phyloP scores from a whole-genome alignment of 2,888 invertebrate species.

The Agonopterix subpropinquella region DNA sequence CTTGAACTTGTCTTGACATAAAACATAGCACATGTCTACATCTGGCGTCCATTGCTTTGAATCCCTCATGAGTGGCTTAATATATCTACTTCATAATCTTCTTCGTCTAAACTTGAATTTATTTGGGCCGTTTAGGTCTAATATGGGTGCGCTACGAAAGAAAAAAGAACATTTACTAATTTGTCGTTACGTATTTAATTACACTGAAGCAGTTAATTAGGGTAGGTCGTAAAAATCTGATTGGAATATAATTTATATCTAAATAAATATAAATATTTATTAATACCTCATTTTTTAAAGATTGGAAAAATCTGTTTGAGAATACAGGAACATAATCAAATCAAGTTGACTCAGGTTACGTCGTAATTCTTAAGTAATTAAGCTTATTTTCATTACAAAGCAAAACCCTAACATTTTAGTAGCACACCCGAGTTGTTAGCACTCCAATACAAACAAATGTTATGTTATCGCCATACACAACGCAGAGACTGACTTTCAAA shows the following conservation, averaged over 20 bases:
- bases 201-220: no score
- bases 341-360: no score
- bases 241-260: no score
- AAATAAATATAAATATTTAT: no score
- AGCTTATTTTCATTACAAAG: not conserved
- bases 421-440: constrained; percentile 54
- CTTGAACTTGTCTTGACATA: constrained; percentile 37
- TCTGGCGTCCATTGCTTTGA: constrained; percentile 31
- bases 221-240: no score
- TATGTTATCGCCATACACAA: no score
- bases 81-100: constrained; percentile 23
- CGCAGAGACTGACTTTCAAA: constrained; percentile 6
- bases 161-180: constrained; percentile 33
- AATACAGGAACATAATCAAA: no score
- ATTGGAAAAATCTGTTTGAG: no score
- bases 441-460: constrained; percentile 2
- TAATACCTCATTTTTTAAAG: no score
- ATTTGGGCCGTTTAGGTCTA: constrained; percentile 61
- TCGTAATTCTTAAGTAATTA: not conserved
- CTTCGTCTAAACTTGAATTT: constrained; percentile 70
- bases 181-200: no score
- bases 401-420: constrained; percentile 15
- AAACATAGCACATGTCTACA: constrained; percentile 50
- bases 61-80: not conserved
- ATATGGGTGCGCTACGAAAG: constrained; percentile 68